These are phyloP conservation scores for Agrotis clavis DNA, from an alignment of 2,888 invertebrate genomes.

Conservation along the genomic window DNA sequence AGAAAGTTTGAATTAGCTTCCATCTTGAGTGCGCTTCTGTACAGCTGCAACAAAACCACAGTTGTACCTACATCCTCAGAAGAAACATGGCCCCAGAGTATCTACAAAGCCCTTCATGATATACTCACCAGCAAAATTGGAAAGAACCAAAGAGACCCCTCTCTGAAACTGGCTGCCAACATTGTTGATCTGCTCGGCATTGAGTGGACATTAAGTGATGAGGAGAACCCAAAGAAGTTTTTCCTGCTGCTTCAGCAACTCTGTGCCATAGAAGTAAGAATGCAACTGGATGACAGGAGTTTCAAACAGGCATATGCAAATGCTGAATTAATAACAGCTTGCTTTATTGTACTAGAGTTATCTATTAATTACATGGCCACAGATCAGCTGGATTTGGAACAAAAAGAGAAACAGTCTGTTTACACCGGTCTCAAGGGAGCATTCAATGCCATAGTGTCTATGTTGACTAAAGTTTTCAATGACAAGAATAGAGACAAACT, in stretches of 20 bases:
- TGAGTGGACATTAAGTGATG: slow-evolving; percentile 96
- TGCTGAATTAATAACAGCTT: slow-evolving; percentile 95
- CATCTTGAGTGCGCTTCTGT: slow-evolving; percentile 94
- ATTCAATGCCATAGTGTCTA: slow-evolving; percentile 95
- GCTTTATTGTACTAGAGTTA: slow-evolving; percentile 95
- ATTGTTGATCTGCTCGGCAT: slow-evolving; percentile 95
- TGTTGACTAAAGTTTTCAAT: slow-evolving; percentile 94
- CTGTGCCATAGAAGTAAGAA: slow-evolving; percentile 97
- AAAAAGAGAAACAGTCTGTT: slow-evolving; percentile 97
- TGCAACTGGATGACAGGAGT: slow-evolving; percentile 97
- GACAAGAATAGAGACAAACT: slow-evolving; percentile 94
- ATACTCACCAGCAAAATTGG: slow-evolving; percentile 97
- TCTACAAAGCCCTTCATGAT: slow-evolving; percentile 95
- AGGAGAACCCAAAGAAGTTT: slow-evolving; percentile 95
- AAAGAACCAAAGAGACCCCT: slow-evolving; percentile 97
- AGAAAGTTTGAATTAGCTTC: slow-evolving; percentile 97
- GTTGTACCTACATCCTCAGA: slow-evolving; percentile 92
- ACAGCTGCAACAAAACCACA: slow-evolving; percentile 93
- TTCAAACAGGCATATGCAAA: slow-evolving; percentile 95
- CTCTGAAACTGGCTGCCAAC: slow-evolving; percentile 95
- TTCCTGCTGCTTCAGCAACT: slow-evolving; percentile 96
- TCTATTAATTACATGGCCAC: slow-evolving; percentile 95
- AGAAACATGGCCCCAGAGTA: slow-evolving; percentile 95
- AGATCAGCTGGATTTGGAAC: slow-evolving; percentile 96
- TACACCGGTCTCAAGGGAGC: slow-evolving; percentile 97